Evolutionary conservation across 1,140 invertebrate genomes (phyloP).

Genomic region (Sitobion miscanthi): DNA sequence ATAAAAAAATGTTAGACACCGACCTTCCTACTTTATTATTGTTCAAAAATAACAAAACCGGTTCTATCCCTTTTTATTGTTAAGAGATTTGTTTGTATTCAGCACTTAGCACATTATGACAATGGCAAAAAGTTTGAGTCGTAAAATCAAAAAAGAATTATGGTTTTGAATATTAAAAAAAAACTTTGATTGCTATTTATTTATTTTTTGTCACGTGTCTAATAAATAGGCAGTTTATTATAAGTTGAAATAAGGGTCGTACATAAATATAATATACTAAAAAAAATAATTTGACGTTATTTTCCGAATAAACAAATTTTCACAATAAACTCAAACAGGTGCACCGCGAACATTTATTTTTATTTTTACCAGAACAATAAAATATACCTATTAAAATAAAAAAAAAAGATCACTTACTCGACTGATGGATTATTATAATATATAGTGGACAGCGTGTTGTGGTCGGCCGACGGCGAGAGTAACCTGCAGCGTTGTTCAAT

Average conservation of each 20-base stretch:
- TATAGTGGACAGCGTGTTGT: background rate
- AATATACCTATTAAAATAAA: background rate
- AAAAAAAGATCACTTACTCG: conserved; percentile 27
- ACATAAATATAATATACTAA: background rate
- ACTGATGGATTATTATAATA: background rate
- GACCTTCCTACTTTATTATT: background rate
- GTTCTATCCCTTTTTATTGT: conserved; percentile 35
- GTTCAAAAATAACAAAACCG: conserved; percentile 33
- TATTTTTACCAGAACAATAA: background rate
- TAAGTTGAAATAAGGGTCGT: background rate
- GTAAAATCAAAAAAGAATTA: background rate
- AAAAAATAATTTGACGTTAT: background rate
- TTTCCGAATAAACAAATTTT: background rate
- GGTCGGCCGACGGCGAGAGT: background rate
- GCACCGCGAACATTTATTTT: background rate
- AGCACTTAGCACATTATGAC: background rate
- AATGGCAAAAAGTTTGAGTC: background rate
- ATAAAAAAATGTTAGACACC: background rate
- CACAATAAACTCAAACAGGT: background rate
- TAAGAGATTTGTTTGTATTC: background rate
- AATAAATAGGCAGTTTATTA: background rate
- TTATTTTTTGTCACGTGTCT: background rate
- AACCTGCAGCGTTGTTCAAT: background rate
- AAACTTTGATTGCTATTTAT: background rate
- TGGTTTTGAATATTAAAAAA: background rate